Evolutionary conservation across 1,140 invertebrate species (phyloP).

Genomic region (Homalodisca vitripennis): DNA sequence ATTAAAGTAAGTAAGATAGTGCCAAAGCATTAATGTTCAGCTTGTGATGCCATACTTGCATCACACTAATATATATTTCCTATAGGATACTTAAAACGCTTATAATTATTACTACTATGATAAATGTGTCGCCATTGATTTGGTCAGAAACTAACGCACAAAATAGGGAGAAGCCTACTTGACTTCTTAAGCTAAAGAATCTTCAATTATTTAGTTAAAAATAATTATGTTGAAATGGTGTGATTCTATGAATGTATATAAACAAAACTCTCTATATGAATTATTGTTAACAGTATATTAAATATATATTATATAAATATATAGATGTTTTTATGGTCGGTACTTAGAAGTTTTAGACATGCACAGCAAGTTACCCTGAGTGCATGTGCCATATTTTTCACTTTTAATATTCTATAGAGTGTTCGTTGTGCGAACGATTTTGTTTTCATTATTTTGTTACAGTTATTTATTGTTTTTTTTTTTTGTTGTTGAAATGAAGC

Average conservation of each 20-base stretch:
- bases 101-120: constrained; percentile 8
- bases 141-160: constrained; percentile 24
- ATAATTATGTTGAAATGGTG: neutral
- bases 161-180: neutral
- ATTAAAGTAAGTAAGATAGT: constrained; percentile 16
- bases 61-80: constrained; percentile 9
- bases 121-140: constrained; percentile 16
- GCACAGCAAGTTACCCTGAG: constrained; percentile 12
- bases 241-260: neutral
- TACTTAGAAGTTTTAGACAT: constrained; percentile 24
- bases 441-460: constrained; percentile 8
- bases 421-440: constrained; percentile 12
- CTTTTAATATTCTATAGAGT: neutral
- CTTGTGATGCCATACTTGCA: neutral
- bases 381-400: constrained; percentile 24
- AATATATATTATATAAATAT: neutral
- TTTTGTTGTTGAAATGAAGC: constrained; percentile 11
- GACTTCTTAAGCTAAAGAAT: constrained; percentile 4
- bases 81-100: constrained; percentile 25
- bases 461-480: constrained; percentile 23
- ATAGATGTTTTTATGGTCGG: constrained; percentile 27
- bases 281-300: constrained; percentile 24
- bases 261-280: constrained; percentile 19
- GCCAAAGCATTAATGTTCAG: constrained; percentile 14
- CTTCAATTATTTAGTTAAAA: constrained; percentile 16